phyloP scores from a whole-genome alignment of 2,888 invertebrate species.

The Pandemis cinnamomeana region DNA sequence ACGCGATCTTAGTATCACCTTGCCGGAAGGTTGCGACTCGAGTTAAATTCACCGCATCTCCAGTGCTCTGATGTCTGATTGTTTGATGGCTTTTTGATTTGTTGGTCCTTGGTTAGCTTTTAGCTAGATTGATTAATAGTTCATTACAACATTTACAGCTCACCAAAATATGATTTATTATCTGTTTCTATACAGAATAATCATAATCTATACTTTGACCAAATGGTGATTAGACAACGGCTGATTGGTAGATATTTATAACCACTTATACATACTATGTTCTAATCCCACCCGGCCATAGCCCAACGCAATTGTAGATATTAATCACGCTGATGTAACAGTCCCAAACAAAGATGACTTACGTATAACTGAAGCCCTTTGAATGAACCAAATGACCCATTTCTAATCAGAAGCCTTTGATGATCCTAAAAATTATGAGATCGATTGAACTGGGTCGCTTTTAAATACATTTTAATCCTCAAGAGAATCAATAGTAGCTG shows the following conservation, averaged over 20 bases:
- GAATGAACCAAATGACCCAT: constrained; percentile 49
- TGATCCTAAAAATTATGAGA: constrained; percentile 61
- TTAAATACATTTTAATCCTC: constrained; percentile 20
- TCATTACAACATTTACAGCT: background rate
- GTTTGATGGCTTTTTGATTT: constrained; percentile 69
- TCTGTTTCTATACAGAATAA: background rate
- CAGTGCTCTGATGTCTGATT: constrained; percentile 51
- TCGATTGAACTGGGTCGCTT: constrained; percentile 57
- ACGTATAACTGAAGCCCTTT: constrained; percentile 50
- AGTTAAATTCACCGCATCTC: constrained; percentile 65
- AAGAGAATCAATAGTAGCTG: constrained; percentile 12
- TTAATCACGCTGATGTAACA: constrained; percentile 29
- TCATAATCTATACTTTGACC: background rate
- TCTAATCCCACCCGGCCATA: constrained; percentile 1
- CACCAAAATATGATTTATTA: background rate
- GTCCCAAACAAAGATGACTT: constrained; percentile 43
- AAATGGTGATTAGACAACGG: background rate
- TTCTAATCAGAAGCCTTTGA: constrained; percentile 50
- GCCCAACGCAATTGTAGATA: constrained; percentile 30
- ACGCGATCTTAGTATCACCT: constrained; percentile 58
- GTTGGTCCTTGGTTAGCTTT: constrained; percentile 55
- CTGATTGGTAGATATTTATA: background rate
- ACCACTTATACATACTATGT: background rate
- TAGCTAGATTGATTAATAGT: constrained; percentile 24
- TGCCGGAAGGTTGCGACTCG: constrained; percentile 55